phyloP scores from a whole-genome alignment of 2,113 vertebrate genomes.

The Theropithecus gelada region DNA sequence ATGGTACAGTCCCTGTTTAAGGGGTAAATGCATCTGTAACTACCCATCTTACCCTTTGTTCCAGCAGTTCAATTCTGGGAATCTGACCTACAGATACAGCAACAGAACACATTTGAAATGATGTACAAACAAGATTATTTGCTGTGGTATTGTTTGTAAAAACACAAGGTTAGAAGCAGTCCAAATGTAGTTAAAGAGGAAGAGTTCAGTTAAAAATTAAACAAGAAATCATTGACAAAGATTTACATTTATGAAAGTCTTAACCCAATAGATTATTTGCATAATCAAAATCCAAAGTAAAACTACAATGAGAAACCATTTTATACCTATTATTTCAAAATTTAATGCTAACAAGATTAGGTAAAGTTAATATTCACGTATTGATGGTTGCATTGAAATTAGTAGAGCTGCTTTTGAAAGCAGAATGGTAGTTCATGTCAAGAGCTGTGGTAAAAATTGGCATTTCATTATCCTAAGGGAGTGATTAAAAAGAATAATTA shows the following conservation, averaged over 20 bases:
- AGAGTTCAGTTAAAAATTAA: background rate
- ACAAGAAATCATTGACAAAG: background rate
- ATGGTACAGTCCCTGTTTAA: background rate
- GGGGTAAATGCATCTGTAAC: background rate
- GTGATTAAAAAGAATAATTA: background rate
- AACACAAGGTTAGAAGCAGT: background rate
- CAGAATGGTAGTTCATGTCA: background rate
- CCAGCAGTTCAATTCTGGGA: background rate
- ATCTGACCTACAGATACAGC: background rate
- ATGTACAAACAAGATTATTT: background rate
- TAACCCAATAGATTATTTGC: background rate
- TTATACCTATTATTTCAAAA: background rate
- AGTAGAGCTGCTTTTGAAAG: background rate
- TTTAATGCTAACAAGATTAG: background rate
- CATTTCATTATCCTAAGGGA: conserved; percentile 28
- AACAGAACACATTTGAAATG: background rate
- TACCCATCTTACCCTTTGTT: background rate
- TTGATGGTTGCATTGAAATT: background rate
- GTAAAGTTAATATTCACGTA: background rate
- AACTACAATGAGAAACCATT: background rate
- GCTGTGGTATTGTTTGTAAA: background rate
- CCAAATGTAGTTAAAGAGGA: background rate
- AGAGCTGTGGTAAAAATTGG: background rate
- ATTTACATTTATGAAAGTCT: background rate
- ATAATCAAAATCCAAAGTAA: background rate